Base-by-base conservation (phyloP, 2,888 invertebrate genomes). In the Siphlonurus alternatus region DNA sequence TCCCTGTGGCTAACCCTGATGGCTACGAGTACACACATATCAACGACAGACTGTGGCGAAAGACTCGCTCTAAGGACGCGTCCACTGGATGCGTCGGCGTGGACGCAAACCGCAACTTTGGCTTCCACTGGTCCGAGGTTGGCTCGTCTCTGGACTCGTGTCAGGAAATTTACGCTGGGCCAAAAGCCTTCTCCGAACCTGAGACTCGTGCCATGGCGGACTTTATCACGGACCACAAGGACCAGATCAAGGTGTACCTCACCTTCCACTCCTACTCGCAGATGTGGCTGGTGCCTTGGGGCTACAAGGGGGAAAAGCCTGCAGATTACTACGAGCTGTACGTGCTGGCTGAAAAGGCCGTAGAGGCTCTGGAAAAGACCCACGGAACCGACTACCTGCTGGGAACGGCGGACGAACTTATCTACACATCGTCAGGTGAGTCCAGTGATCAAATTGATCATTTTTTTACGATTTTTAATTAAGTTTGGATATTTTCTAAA, bases 241-340 rank as follows among this genome's bases (percentile, higher is more conserved):
- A 69, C 25, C 69, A 71, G 63, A 68, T 77, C 62, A 71, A 73
- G 64, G 70, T 75, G 38, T 79, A 76, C 70, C 67, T 77, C 20
- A 74, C 76, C 1, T 70, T 78, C 62, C 79, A 79, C 70, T 74
- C 77, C 2, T 79, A 76, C 68, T 76, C 76, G 18, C 78, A 78
- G 68, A 67, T 73, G 67, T 72, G 72, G 71, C 67, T 74, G 25
- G 66, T 71, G 53, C 72, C 74, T 3, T 74, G 73, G 72, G 73
- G 73, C 61, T 74, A 70, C 65, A 69, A 70, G 2, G 70, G 66
- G 23, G 66, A 69, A 25, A 68, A 71, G 38, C 72, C 74, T 0
- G 61, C 63, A 2, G 74, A 73, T 66, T 73, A 73, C 66, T 66
- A 69, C n/a, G 73, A 74, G 15, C 67, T 74, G 61, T 66, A 69